Evolutionary conservation across 2,113 vertebrate species (phyloP).

Genomic region (Coryphaenoides rupestris): DNA sequence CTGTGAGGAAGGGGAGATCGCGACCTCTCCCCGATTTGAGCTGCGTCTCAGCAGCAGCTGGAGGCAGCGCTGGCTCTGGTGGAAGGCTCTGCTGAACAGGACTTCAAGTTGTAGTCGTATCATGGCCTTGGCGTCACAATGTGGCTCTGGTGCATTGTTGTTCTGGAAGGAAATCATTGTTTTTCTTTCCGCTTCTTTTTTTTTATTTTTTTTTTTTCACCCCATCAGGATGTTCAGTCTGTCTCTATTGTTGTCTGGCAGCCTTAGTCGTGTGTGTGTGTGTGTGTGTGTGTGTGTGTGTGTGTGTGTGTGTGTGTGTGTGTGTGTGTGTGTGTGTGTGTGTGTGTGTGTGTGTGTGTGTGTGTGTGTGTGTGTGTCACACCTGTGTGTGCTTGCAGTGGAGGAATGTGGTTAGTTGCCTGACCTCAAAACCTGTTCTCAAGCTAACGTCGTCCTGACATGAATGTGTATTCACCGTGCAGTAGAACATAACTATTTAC

Average conservation of each 20-base stretch:
- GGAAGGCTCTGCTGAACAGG: slow-evolving; percentile 14
- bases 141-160: slow-evolving; percentile 60
- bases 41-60: slow-evolving; percentile 29
- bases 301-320: slow-evolving; percentile 2
- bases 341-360: not conserved
- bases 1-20: no score
- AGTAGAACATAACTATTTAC: slow-evolving; percentile 29
- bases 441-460: slow-evolving; percentile 34
- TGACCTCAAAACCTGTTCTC: slow-evolving; percentile 37
- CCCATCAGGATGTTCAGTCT: slow-evolving; percentile 57
- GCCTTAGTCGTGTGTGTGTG: not conserved
- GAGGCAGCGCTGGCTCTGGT: no score
- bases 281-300: not conserved
- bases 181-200: slow-evolving; percentile 15
- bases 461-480: slow-evolving; percentile 61
- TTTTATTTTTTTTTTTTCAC: slow-evolving; percentile 41
- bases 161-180: slow-evolving; percentile 10
- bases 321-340: no score
- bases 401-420: not conserved
- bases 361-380: not conserved
- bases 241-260: slow-evolving; percentile 27
- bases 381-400: not conserved
- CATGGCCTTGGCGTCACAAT: slow-evolving; percentile 51
- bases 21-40: no score
- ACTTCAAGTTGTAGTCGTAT: slow-evolving; percentile 44